Percentiles rank a stretch among this genome's conserved stretches.
These are phyloP conservation scores for Burhinus bistriatus DNA, from an alignment of 2,113 vertebrate genomes.

Conservation along the genomic window DNA sequence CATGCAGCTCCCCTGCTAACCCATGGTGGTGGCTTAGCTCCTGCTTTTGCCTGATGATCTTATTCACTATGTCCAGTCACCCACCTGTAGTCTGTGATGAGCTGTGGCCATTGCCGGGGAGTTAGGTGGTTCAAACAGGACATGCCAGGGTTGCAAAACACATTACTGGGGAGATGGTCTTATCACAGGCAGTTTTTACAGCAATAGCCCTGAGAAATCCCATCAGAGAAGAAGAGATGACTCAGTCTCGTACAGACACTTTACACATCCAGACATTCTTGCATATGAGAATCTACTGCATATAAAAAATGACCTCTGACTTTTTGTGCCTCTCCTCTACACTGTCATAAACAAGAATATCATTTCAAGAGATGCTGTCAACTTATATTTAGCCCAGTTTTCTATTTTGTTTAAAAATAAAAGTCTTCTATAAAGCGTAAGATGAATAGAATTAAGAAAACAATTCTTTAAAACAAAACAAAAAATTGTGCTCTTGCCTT, in stretches of 20 bases:
- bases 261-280: slow-evolving; percentile 59
- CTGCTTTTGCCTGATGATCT: rapidly evolving
- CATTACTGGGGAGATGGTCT: background rate
- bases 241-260: slow-evolving; percentile 29
- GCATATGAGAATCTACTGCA: slow-evolving; percentile 40
- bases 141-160: background rate
- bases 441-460: background rate
- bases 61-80: rapidly evolving
- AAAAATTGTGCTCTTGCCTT: slow-evolving; percentile 27
- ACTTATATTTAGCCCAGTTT: slow-evolving; percentile 49
- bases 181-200: slow-evolving; percentile 36
- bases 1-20: rapidly evolving
- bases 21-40: background rate
- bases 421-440: background rate
- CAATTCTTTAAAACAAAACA: slow-evolving; percentile 38
- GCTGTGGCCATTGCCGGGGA: background rate
- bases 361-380: slow-evolving; percentile 60
- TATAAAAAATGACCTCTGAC: slow-evolving; percentile 63
- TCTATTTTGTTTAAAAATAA: slow-evolving; percentile 54
- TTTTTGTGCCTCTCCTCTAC: slow-evolving; percentile 65
- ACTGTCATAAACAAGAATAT: slow-evolving; percentile 69
- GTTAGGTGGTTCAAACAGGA: background rate
- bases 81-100: background rate
- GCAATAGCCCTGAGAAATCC: slow-evolving; percentile 48
- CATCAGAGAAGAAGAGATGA: slow-evolving; percentile 25